These are phyloP conservation scores for Apocheima hispidaria DNA, from an alignment of 2,888 invertebrate species.

Conservation along the genomic window DNA sequence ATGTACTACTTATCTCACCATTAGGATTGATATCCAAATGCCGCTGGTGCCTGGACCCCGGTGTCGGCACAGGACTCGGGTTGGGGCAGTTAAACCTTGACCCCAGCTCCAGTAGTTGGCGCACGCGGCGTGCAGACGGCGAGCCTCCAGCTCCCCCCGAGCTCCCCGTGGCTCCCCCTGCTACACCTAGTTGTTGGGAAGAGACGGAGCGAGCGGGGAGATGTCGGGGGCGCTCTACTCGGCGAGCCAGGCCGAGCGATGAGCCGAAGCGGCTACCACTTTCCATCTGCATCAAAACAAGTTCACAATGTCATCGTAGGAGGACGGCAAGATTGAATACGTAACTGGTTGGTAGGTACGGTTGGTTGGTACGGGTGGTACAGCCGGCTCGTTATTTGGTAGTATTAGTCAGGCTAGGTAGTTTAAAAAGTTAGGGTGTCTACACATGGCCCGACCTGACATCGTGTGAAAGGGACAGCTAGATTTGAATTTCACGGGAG, in stretches of 20 bases:
- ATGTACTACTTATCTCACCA: constrained; percentile 86
- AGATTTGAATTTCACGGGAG: too few species aligned
- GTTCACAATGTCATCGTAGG: too few species aligned
- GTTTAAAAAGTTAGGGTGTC: too few species aligned
- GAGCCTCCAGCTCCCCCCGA: constrained; percentile 76
- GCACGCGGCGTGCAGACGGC: constrained; percentile 92
- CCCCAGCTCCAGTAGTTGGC: constrained; percentile 91
- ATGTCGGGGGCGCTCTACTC: constrained; percentile 81
- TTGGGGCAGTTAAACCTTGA: constrained; percentile 87
- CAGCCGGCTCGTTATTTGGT: background rate
- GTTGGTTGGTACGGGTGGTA: background rate
- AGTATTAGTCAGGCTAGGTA: background rate
- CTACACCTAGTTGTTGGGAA: constrained; percentile 89
- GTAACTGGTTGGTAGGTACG: too few species aligned
- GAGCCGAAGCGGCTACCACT: constrained; percentile 88
- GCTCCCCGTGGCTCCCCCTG: constrained; percentile 51
- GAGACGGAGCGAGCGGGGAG: constrained; percentile 91
- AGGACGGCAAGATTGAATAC: too few species aligned
- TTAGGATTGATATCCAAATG: constrained; percentile 96
- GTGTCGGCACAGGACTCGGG: constrained; percentile 91
- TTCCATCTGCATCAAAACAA: constrained; percentile 70
- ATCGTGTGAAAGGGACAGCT: too few species aligned
- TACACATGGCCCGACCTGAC: too few species aligned
- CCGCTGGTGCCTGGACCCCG: constrained; percentile 91
- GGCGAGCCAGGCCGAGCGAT: constrained; percentile 83